Base-by-base conservation (phyloP, 2,113 vertebrate genomes). In the Thamnaconus septentrionalis region DNA sequence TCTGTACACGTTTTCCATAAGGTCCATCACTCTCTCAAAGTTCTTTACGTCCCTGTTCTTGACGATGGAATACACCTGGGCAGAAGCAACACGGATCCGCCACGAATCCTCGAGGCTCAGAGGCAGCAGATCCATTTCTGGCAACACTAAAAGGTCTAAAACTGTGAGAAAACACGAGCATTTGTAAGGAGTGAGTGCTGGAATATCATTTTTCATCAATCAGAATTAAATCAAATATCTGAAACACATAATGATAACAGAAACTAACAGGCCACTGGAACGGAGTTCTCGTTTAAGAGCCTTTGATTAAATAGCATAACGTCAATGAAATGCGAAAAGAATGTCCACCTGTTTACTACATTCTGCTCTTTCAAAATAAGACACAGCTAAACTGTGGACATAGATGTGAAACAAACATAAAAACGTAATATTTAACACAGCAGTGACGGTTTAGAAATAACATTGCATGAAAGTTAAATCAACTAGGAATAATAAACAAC, bases 1-100 rank as follows among this genome's bases (percentile, higher is more conserved):
- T 8, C 10, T 52, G 62, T 87, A 56, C 0, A 68, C 85, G 12
- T 63, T 46, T 4, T 93, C 85, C 66, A 93, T 50, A 12, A 92
- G 88, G n/a, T 54, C 39, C 57, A 87, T 10, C 11, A 53, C 87
- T 51, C 54, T 79, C 45, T 86, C 88, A 70, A 85, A 93, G 57
- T 66, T 83, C 56, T 71, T n/a, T 40, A 83, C 3, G 41, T 90
- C 81, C 55, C 92, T 73, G 58, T 50, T 75, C 76, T 64, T 86
- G 46, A 93, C 47, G 8, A 91, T 79, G 48, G 67, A 76, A 48
- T 60, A 88, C 0, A 76, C 61, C 59, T 76, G 83, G 0, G 88
- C 90, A 0, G 91, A 83, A 1, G 66, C 46, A 3, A 85, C 87
- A 0, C 89, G 89, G 46, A 92, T 72, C 56, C 79, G 75, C 73